phyloP scores from a whole-genome alignment of 1,140 invertebrate species.

The Frieseomelitta varia region DNA sequence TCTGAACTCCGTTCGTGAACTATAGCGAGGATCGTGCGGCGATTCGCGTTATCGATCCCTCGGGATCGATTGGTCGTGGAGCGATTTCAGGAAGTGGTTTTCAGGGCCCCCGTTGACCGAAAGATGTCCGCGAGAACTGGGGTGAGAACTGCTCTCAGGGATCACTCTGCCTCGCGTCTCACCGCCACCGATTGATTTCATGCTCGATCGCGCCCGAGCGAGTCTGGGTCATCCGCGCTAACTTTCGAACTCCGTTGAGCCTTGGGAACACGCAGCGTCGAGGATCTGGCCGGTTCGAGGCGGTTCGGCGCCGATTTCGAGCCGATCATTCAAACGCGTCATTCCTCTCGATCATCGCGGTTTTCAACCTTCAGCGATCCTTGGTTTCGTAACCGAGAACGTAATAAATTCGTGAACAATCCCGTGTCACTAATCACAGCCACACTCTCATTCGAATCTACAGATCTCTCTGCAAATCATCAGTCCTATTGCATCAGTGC shows the following conservation, averaged over 20 bases:
- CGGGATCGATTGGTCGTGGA: neutral
- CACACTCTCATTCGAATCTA: too few species aligned
- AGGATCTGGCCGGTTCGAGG: neutral
- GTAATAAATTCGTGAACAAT: too few species aligned
- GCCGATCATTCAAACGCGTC: neutral
- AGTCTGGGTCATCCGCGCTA: slow-evolving; percentile 69
- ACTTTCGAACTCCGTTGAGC: slow-evolving; percentile 47
- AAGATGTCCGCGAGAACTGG: neutral
- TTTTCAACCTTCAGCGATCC: neutral
- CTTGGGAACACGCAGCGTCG: slow-evolving; percentile 20
- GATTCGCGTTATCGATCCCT: slow-evolving; percentile 17
- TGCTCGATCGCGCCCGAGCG: slow-evolving; percentile 64
- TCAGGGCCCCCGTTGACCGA: neutral
- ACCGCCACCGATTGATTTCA: slow-evolving; percentile 67
- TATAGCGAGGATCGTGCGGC: neutral
- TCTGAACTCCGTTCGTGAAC: neutral
- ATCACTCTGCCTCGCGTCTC: slow-evolving; percentile 25
- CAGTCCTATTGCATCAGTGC: too few species aligned
- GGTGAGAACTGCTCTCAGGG: neutral
- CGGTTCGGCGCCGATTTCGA: neutral
- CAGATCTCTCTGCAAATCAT: too few species aligned
- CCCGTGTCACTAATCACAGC: too few species aligned
- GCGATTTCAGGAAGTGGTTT: neutral
- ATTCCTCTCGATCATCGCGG: neutral
- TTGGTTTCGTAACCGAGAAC: too few species aligned